Base-by-base conservation (phyloP, 2,113 vertebrate species). In the Nycticryphes semicollaris region DNA sequence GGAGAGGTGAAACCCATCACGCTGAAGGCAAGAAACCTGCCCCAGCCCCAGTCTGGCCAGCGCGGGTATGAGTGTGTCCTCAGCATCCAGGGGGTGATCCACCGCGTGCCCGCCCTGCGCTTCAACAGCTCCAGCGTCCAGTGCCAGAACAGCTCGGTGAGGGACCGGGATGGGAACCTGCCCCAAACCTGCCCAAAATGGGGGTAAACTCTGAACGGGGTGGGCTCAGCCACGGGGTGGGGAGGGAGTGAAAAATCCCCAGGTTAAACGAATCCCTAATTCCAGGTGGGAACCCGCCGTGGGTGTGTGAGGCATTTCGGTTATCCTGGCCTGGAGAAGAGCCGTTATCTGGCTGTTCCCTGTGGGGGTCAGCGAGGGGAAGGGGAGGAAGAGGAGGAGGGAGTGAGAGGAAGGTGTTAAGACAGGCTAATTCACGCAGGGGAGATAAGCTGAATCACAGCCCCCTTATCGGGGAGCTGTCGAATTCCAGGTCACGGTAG, bases 81-180 rank as follows among this genome's bases (percentile, higher is more conserved):
- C 70, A 98, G 97, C 97, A 99, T 99, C 96, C 99, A 99, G 97
- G 99, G 99, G 0, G 94, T 98, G 27, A 76, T 98, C 89, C 99
- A 99, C 95, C 97, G 99, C 1, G 99, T 99, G 93, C 99, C 99
- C 0, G 99, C 99, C 48, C 99, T 99, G 69, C 99, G 99, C 95
- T 99, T 99, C 98, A 99, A 99, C 98, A 99, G 99, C 98, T 99
- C 99, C 98, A 99, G 99, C 14, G 99, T 99, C 78, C 99, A 99
- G 97, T 99, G 99, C 98, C 99, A 99, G 98, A 99, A 99, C 98
- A 99, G 99, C 96, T 99, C 99, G 98, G 99, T 99, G 97, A 97
- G 99, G 22, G 30, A 8, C 15, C 1, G 3, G 33, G 23, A 10
- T 2, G 60, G 23, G 3, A 12, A 47, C 47, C 19, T 47, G 47